Base-by-base conservation (phyloP, 2,797 vertebrate genomes). In the Meriones psammophilus region DNA sequence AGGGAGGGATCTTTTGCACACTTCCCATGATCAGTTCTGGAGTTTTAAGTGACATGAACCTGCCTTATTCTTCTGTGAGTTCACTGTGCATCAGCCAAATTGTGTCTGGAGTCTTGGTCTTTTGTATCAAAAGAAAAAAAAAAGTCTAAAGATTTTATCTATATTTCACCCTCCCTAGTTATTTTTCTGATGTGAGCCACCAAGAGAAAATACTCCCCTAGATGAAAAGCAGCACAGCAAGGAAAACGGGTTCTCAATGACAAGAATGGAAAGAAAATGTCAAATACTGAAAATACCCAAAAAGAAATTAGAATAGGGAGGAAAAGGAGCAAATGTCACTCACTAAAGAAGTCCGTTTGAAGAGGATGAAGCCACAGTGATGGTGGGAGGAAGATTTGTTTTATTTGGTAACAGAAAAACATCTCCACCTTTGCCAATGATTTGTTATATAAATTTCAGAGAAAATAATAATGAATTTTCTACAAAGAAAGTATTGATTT, bases 81-180 rank as follows among this genome's bases (percentile, higher is more conserved):
- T 4, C 1, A 0, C 4, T n/a, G 12, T 68, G 10, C 64, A 68
- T 68, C 28, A 24, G 30, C 8, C 3, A 1, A 50, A 50, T 22
- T 33, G 28, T n/a, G 9, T 68, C 28, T 85, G 39, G 30, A 50
- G 22, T 69, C 64, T 96, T 93, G 4, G 5, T 96, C 3, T 71
- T 94, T 10, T 73, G 95, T 17, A 73, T 54, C 54, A 58, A 74
- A 18, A 97, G n/a, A n/a, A 95, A 69, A 18, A 97, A 95, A 89
- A 42, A 91, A 30, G 71, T 36, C 14, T 60, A 15, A 17, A 20
- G 14, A 15, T 2, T 76, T 78, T 66, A 60, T 88, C 30, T 95
- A 1, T 69, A 94, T 76, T 74, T 97, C 62, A 89, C 1, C 83
- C 26, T 86, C 22, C 85, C 56, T 66, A 93, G 24, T 71, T 79